Percentiles rank a stretch among this genome's conserved stretches.
These are phyloP conservation scores for Strigamia crassipes DNA, from an alignment of 2,888 invertebrate species.

Conservation along the genomic window DNA sequence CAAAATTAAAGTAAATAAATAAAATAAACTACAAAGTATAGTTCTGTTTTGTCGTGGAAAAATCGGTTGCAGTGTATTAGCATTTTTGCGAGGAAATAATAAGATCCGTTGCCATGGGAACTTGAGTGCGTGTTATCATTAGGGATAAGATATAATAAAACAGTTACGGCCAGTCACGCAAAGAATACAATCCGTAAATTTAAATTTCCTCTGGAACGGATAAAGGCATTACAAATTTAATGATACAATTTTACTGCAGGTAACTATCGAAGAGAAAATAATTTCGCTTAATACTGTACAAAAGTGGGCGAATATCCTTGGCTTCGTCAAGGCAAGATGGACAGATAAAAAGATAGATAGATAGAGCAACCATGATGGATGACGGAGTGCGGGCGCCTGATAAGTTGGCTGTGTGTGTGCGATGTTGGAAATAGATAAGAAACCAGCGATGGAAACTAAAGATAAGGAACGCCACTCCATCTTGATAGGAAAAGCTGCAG, in stretches of 20 bases:
- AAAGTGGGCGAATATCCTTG: conserved; percentile 17
- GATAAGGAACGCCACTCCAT: conserved; percentile 11
- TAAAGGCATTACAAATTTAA: neutral
- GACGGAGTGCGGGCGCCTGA: conserved; percentile 36
- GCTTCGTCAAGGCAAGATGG: conserved; percentile 41
- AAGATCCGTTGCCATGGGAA: neutral
- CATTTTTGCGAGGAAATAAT: neutral
- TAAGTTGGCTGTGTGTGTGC: conserved; percentile 28
- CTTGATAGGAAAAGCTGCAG: conserved; percentile 12
- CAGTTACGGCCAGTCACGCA: neutral
- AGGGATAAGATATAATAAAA: neutral
- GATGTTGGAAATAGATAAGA: conserved; percentile 30
- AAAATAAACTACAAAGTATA: neutral
- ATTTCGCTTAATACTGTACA: neutral
- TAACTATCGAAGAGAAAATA: neutral
- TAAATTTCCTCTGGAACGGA: neutral
- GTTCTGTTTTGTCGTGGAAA: neutral
- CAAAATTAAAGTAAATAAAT: neutral
- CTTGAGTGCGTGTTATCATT: neutral
- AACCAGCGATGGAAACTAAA: conserved; percentile 8
- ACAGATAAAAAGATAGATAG: conserved; percentile 43
- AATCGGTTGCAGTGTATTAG: too few species aligned
- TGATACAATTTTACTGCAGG: neutral
- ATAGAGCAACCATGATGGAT: conserved; percentile 43
- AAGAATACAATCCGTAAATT: neutral